These are phyloP conservation scores for Drosophila neotestacea DNA, from an alignment of 2,888 invertebrate genomes.

Conservation along the genomic window DNA sequence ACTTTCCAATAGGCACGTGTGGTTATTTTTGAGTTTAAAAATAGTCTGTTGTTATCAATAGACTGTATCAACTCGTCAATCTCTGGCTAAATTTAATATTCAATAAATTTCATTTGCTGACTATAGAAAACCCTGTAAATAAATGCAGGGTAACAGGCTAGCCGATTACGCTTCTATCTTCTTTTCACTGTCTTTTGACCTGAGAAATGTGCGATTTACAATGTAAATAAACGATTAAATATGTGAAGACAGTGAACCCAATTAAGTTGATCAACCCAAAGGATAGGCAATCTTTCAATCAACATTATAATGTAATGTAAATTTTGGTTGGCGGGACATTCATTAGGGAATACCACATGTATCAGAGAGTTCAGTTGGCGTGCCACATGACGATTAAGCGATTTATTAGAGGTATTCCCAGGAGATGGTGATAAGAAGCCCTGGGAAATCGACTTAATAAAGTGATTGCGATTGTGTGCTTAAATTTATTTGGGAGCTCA, in stretches of 20 bases:
- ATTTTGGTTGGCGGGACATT: background rate
- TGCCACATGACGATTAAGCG: slow-evolving; percentile 9
- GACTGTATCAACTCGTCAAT: background rate
- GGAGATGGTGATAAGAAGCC: slow-evolving; percentile 10
- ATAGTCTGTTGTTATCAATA: background rate
- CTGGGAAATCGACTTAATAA: slow-evolving; percentile 1
- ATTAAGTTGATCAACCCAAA: slow-evolving; percentile 6
- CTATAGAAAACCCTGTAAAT: background rate
- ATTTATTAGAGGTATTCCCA: slow-evolving; percentile 17
- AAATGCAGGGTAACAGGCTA: background rate
- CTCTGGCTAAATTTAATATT: no score
- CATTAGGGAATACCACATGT: background rate
- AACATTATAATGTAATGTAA: background rate
- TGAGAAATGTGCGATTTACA: background rate
- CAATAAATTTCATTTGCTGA: no score
- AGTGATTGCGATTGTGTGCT: slow-evolving; percentile 8
- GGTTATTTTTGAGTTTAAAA: background rate
- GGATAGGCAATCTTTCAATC: slow-evolving; percentile 19
- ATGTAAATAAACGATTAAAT: background rate
- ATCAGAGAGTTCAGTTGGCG: background rate
- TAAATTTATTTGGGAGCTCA: slow-evolving; percentile 2
- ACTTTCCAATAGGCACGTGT: background rate
- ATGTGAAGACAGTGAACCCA: slow-evolving; percentile 1
- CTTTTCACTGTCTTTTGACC: background rate
- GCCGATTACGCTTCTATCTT: background rate